Evolutionary conservation across 2,113 vertebrate species (phyloP).

Genomic region (Poicephalus gulielmi): DNA sequence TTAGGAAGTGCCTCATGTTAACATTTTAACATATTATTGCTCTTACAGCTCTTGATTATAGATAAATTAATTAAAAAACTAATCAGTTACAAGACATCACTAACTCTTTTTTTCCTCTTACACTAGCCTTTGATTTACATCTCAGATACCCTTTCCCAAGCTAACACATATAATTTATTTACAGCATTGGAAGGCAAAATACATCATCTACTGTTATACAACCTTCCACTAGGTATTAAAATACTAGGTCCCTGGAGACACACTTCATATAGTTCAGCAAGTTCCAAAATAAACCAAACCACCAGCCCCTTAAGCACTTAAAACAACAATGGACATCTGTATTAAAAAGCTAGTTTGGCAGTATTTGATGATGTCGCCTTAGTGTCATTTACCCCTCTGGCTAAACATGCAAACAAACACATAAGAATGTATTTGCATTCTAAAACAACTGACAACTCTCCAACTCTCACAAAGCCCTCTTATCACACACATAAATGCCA

Average conservation of each 20-base stretch:
- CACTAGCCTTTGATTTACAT: constrained; percentile 74
- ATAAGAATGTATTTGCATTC: constrained; percentile 1
- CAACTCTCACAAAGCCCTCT: not conserved
- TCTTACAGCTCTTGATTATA: not conserved
- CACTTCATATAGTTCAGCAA: constrained; percentile 76
- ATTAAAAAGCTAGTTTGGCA: constrained; percentile 72
- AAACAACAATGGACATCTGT: constrained; percentile 77
- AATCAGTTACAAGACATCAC: not conserved
- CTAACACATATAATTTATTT: constrained; percentile 80
- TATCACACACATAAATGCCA: not conserved
- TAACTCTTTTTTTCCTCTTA: constrained; percentile 9
- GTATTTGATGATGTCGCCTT: constrained; percentile 70
- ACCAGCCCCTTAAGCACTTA: constrained; percentile 74
- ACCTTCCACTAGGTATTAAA: constrained; percentile 80
- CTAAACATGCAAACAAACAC: constrained; percentile 23
- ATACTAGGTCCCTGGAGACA: constrained; percentile 77
- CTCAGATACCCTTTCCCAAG: constrained; percentile 55
- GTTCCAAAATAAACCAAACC: constrained; percentile 82
- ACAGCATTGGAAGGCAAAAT: constrained; percentile 78
- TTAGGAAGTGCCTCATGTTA: not conserved
- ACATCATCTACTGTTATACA: constrained; percentile 81
- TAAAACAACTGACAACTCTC: not conserved
- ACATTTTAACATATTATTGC: not conserved
- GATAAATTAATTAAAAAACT: not conserved
- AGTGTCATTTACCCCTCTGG: constrained; percentile 59